These are phyloP conservation scores for Sciaenops ocellatus DNA, from an alignment of 2,797 vertebrate genomes.

Conservation along the genomic window DNA sequence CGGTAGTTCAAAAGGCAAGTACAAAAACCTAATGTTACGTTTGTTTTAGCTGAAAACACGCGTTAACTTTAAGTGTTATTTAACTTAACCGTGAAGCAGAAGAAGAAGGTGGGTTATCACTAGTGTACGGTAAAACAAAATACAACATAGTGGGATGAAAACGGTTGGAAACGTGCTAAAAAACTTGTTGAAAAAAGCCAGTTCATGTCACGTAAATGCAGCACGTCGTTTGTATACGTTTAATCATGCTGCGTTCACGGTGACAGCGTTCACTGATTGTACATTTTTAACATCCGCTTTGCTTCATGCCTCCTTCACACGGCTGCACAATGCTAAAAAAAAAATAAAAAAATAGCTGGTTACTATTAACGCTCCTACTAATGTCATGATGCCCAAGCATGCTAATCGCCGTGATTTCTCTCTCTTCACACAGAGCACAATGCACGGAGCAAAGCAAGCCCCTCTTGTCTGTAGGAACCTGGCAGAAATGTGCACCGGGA, in stretches of 20 bases:
- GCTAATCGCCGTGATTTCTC: constrained; percentile 55
- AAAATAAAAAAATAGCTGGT: not conserved
- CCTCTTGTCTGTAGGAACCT: constrained; percentile 37
- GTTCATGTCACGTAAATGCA: not conserved
- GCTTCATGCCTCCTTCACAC: not conserved
- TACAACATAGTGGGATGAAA: not conserved
- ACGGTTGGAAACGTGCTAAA: not conserved
- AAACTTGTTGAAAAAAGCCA: constrained; percentile 3
- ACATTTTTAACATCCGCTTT: constrained; percentile 68
- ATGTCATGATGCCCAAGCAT: constrained; percentile 26
- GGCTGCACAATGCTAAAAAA: not conserved
- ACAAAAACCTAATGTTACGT: not conserved
- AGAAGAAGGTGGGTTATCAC: not conserved
- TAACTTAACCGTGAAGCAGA: not conserved
- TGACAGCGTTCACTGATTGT: constrained; percentile 21
- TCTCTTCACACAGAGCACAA: constrained; percentile 47
- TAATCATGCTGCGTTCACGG: constrained; percentile 16
- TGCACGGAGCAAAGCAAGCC: constrained; percentile 42
- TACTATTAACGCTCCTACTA: not conserved
- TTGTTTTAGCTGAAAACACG: too few relatives aligned
- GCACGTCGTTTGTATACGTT: not conserved
- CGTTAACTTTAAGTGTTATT: not conserved
- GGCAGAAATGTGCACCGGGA: constrained; percentile 48
- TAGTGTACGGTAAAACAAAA: not conserved
- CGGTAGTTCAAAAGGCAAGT: constrained; percentile 43